These are phyloP conservation scores for Drosophila pallidifrons DNA, from an alignment of 1,140 invertebrate genomes.

Conservation along the genomic window DNA sequence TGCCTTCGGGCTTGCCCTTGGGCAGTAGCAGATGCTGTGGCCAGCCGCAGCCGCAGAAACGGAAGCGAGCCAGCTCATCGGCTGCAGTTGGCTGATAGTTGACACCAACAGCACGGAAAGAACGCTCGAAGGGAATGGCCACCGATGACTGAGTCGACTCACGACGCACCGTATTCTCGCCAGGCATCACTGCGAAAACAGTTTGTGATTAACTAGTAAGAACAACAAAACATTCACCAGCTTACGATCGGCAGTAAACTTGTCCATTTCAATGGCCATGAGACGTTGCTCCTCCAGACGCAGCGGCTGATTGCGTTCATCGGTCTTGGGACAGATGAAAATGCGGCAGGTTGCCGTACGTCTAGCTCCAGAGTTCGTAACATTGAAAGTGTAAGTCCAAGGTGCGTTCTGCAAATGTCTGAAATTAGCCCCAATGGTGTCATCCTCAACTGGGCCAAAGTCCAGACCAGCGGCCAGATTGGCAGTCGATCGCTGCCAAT, in stretches of 20 bases:
- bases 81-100: conserved; percentile 67
- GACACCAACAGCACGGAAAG: conserved; percentile 87
- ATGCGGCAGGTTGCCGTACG: conserved; percentile 87
- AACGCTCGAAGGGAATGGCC: conserved; percentile 88
- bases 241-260: conserved; percentile 86
- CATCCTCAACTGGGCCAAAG: conserved; percentile 86
- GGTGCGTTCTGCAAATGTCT: conserved; percentile 89
- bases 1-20: conserved; percentile 85
- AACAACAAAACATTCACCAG: background rate
- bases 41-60: conserved; percentile 87
- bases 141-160: conserved; percentile 87
- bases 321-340: conserved; percentile 87
- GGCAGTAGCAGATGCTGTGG: conserved; percentile 86
- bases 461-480: conserved; percentile 88
- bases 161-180: conserved; percentile 86
- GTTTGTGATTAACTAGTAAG: background rate
- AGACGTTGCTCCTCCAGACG: conserved; percentile 86
- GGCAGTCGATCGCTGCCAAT: conserved; percentile 88
- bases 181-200: conserved; percentile 85
- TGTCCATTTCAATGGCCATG: conserved; percentile 87
- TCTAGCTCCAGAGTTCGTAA: conserved; percentile 78
- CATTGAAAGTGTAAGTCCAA: conserved; percentile 87
- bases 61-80: conserved; percentile 82
- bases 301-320: conserved; percentile 86
- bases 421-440: conserved; percentile 86